Conservation (phyloP, 2,113 vertebrate species). For the Pterocles burchelli region DNA sequence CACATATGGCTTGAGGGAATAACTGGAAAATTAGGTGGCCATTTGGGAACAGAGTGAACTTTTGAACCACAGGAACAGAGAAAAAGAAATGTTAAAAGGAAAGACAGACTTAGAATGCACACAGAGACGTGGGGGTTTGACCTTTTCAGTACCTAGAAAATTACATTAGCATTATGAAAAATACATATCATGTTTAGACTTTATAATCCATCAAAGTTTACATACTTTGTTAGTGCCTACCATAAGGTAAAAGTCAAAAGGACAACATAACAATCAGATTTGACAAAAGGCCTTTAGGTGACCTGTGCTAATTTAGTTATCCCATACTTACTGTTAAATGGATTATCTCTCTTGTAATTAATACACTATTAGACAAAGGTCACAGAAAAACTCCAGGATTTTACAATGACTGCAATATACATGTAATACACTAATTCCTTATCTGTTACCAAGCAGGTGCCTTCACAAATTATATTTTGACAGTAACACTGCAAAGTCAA, state of each 20-base stretch:
- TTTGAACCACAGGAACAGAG: conserved; percentile 83
- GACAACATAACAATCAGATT: conserved; percentile 81
- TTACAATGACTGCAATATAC: conserved; percentile 49
- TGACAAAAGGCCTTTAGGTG: conserved; percentile 79
- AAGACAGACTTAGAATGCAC: conserved; percentile 82
- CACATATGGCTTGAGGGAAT: conserved; percentile 89
- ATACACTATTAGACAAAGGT: conserved; percentile 74
- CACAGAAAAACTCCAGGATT: conserved; percentile 69
- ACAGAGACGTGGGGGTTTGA: conserved; percentile 75
- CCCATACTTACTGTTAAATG: conserved; percentile 76
- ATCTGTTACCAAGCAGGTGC: conserved; percentile 17
- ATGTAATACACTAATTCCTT: conserved; percentile 36
- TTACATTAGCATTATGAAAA: conserved; percentile 85
- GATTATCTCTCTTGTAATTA: conserved; percentile 76
- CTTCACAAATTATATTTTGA: conserved; percentile 50
- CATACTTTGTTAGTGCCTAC: conserved; percentile 77
- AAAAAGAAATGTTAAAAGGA: conserved; percentile 83
- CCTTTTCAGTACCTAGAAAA: conserved; percentile 81
- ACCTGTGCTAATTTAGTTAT: conserved; percentile 77
- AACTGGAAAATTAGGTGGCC: conserved; percentile 89
- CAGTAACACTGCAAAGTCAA: conserved; percentile 6
- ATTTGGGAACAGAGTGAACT: conserved; percentile 87
- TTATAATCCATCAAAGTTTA: conserved; percentile 79
- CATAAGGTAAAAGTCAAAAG: conserved; percentile 82
- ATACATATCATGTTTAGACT: conserved; percentile 80